Evolutionary conservation across 2,797 vertebrate species (phyloP).

Genomic region (Scyliorhinus canicula): DNA sequence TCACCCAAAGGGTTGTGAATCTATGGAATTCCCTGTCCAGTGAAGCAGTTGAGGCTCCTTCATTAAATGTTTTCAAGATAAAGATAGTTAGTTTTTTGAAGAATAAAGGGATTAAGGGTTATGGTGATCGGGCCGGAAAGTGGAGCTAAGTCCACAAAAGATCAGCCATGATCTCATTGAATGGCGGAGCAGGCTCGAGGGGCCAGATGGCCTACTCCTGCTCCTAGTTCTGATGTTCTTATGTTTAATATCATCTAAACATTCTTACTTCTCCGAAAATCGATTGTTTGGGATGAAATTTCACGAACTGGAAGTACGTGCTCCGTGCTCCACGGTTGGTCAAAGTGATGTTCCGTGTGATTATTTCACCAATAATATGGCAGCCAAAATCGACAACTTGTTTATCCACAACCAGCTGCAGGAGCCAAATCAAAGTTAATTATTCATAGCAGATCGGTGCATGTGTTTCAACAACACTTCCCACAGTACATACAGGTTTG

Average conservation of each 20-base stretch:
- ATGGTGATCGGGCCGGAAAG: no score
- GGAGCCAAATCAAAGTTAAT: conserved; percentile 42
- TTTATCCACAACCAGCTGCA: conserved; percentile 77
- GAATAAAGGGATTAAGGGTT: no score
- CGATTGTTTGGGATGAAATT: conserved; percentile 25
- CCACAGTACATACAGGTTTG: background rate
- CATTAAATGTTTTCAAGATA: no score
- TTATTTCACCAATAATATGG: conserved; percentile 76
- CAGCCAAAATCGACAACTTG: conserved; percentile 76
- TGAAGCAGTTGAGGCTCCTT: no score
- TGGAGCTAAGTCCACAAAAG: no score
- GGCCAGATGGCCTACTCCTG: no score
- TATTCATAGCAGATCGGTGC: background rate
- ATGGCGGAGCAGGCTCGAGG: no score
- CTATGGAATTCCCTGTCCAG: no score
- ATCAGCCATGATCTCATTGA: no score
- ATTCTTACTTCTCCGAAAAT: background rate
- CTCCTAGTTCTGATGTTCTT: no score
- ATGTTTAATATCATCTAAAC: background rate
- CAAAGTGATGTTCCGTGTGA: conserved; percentile 71
- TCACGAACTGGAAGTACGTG: conserved; percentile 64
- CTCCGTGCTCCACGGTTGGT: conserved; percentile 77
- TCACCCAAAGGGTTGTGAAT: no score
- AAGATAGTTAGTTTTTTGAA: no score
- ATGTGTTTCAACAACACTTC: background rate